Percentiles rank a stretch among this genome's conserved stretches.
Evolutionary conservation across 53 echinoderm and acorn worm species (phyloP).

Genomic region (Patiria pectinifera): DNA sequence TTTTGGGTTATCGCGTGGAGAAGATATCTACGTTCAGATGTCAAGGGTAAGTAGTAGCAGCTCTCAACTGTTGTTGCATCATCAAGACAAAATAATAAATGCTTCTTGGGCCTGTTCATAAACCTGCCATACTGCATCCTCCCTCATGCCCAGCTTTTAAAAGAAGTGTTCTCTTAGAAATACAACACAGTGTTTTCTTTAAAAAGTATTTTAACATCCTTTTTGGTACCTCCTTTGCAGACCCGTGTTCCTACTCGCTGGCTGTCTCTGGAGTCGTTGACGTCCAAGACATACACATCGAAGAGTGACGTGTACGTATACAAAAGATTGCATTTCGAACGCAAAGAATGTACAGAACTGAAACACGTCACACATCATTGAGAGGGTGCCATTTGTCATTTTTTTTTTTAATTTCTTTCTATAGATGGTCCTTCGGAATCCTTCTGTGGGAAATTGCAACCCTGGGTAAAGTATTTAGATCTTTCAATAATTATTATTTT

Average conservation of each 20-base stretch:
- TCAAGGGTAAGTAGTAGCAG: slow-evolving; percentile 13
- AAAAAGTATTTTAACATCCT: not conserved
- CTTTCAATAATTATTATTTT: not conserved
- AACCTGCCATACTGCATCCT: not conserved
- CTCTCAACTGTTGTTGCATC: no score
- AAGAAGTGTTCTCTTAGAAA: no score
- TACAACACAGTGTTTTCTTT: no score
- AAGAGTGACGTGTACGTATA: slow-evolving; percentile 50
- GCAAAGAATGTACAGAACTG: no score
- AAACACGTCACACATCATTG: no score
- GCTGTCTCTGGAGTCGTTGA: slow-evolving; percentile 38
- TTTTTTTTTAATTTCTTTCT: not conserved
- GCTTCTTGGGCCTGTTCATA: not conserved
- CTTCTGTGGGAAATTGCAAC: slow-evolving; percentile 49
- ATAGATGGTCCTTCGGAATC: not conserved
- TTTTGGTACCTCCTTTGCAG: not conserved
- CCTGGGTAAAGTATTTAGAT: not conserved
- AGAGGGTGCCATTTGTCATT: no score
- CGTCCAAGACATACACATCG: not conserved
- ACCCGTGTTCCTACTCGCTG: slow-evolving; percentile 22
- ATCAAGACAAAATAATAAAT: not conserved
- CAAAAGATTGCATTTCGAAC: no score
- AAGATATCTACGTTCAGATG: slow-evolving; percentile 52
- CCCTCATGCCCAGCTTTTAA: no score
- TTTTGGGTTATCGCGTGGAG: slow-evolving; percentile 57